Evolutionary conservation across 2,888 invertebrate genomes (phyloP), one percentile per base, ranked within the genome.

Genomic region (Dryadula phaetusa): DNA sequence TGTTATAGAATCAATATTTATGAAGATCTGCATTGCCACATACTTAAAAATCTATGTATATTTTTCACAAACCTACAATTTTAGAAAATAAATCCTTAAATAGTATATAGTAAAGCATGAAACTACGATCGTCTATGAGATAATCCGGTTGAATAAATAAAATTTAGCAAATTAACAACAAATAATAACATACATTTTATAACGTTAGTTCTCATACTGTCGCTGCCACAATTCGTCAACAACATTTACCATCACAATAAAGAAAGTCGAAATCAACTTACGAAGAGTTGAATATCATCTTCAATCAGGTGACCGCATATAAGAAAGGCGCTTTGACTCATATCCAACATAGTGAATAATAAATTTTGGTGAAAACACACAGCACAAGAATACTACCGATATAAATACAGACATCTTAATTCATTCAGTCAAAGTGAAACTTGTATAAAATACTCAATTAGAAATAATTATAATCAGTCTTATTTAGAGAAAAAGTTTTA

Each of bases 401-500:
- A 89, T 82, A 87, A 90, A 89, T 89, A 90, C 88, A 90, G 88
- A 85, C 87, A 86, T 88, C 89, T 88, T 88, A 88, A 88, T 90
- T 87, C 90, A 91, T 87, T 92, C 92, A 90, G 91, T 90, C 91
- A 85, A 89, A 92, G 86, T 87, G 90, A 88, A 91, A 91, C 85
- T 85, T 87, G 90, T 92, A 91, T 88, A 92, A 92, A 92, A 91
- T 89, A 92, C 91, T 92, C 86, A 92, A 91, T 89, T 92, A 93
- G 92, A 93, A 93, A 93, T 93, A 93, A 93, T 93, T 93, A 93
- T 93, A 93, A 93, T 93, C 93, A 93, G 93, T 93, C 93, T 93
- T 93, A 90, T 90, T 92, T 91, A 90, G 90, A 92, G 91, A 93
- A 93, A 93, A 92, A 86, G 85, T 90, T 89, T 85, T 77, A 86